Conservation (phyloP, 2,113 vertebrate species). For the Dicrurus megarhynchus region DNA sequence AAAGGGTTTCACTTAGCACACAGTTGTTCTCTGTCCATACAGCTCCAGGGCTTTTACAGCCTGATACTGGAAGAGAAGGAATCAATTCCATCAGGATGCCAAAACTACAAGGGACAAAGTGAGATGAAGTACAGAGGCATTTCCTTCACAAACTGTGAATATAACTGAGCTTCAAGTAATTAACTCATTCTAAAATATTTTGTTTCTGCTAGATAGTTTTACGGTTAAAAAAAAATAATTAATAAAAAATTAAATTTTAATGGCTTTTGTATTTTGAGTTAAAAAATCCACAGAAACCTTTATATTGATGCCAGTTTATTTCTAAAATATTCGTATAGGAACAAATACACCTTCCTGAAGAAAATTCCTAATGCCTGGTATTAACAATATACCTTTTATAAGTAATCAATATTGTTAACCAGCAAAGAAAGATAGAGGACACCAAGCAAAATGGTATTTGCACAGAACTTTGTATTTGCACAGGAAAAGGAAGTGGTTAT, state of each 20-base stretch:
- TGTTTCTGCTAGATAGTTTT: not conserved
- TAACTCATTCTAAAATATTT: not conserved
- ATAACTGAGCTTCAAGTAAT: not conserved
- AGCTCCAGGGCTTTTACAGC: not conserved
- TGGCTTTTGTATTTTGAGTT: not conserved
- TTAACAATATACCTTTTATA: not conserved
- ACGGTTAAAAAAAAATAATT: not conserved
- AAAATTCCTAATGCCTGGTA: not conserved
- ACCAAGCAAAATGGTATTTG: not conserved
- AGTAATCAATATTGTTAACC: not conserved
- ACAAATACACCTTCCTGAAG: not conserved
- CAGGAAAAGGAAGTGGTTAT: not conserved
- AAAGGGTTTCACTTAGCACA: not conserved
- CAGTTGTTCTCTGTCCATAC: no score
- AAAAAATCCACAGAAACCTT: not conserved
- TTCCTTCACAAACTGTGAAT: not conserved
- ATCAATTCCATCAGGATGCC: not conserved
- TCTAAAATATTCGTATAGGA: not conserved
- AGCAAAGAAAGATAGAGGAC: not conserved
- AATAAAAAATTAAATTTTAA: not conserved
- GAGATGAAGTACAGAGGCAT: no score
- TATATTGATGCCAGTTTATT: not conserved
- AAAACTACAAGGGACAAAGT: not conserved
- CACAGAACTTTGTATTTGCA: not conserved
- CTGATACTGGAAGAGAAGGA: not conserved